Evolutionary conservation across 2,888 invertebrate genomes (phyloP).

Genomic region (Calephelis perditalis): DNA sequence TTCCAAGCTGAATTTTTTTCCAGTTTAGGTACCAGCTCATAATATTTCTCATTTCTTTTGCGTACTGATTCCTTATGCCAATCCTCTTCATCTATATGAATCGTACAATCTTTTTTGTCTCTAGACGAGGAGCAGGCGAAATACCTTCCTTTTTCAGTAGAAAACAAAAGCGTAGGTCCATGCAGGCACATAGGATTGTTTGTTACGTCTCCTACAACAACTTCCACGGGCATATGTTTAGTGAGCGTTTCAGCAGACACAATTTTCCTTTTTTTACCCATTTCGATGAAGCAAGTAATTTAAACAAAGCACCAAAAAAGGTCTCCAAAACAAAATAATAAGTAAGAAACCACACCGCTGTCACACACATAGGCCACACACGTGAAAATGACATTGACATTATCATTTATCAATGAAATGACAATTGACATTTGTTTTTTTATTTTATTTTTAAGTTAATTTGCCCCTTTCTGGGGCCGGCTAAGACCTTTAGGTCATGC

Average conservation of each 20-base stretch:
- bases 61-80: slow-evolving; percentile 72
- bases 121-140: slow-evolving; percentile 92
- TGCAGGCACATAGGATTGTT: slow-evolving; percentile 85
- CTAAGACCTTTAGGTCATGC: too few relatives aligned
- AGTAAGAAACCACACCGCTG: background rate
- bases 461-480: too few relatives aligned
- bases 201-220: slow-evolving; percentile 75
- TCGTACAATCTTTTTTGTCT: slow-evolving; percentile 86
- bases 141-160: slow-evolving; percentile 77
- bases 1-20: slow-evolving; percentile 75
- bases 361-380: background rate
- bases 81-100: slow-evolving; percentile 78
- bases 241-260: slow-evolving; percentile 34
- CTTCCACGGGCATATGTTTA: slow-evolving; percentile 60
- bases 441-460: too few relatives aligned
- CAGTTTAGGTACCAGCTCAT: slow-evolving; percentile 62
- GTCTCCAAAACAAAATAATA: background rate
- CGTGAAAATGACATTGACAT: slow-evolving; percentile 26
- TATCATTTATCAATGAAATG: too few relatives aligned
- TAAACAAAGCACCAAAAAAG: background rate
- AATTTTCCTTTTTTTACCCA: slow-evolving; percentile 59
- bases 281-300: slow-evolving; percentile 28
- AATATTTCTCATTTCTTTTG: slow-evolving; percentile 65
- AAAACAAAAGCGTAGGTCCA: slow-evolving; percentile 87
- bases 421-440: too few relatives aligned